These are phyloP conservation scores for Glareola pratincola DNA, from an alignment of 2,113 vertebrate species.

Conservation along the genomic window DNA sequence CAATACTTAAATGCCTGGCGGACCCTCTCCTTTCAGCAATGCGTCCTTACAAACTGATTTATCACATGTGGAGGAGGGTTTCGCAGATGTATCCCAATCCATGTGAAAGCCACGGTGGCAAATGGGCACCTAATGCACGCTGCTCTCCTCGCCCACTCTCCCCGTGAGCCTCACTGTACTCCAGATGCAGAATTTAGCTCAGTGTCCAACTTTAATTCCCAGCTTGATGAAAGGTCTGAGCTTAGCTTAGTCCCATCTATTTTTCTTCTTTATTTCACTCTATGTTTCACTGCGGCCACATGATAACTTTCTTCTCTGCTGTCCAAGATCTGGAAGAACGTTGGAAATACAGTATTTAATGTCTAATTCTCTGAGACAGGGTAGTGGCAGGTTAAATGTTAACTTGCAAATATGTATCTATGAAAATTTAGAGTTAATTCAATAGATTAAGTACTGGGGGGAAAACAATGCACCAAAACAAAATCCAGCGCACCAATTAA, in stretches of 20 bases:
- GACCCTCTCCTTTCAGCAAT: background rate
- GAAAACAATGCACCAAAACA: too few relatives aligned
- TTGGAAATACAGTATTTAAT: background rate
- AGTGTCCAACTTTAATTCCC: background rate
- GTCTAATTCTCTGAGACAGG: background rate
- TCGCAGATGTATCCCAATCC: background rate
- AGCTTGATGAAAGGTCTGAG: background rate
- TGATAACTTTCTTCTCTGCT: background rate
- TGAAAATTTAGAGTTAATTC: background rate
- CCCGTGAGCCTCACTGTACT: background rate
- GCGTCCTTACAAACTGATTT: too few relatives aligned
- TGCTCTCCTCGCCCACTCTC: background rate
- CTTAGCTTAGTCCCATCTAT: background rate
- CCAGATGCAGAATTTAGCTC: background rate
- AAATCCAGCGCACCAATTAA: background rate
- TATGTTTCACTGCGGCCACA: background rate
- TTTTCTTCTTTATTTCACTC: background rate
- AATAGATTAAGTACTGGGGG: background rate
- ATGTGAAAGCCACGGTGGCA: background rate
- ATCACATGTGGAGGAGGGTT: background rate
- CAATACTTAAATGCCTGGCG: background rate
- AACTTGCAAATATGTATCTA: background rate
- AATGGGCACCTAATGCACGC: fast-evolving
- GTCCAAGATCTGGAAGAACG: background rate
- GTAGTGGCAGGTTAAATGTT: background rate